Conservation (phyloP, 1,140 invertebrate genomes). For the Myzus persicae region DNA sequence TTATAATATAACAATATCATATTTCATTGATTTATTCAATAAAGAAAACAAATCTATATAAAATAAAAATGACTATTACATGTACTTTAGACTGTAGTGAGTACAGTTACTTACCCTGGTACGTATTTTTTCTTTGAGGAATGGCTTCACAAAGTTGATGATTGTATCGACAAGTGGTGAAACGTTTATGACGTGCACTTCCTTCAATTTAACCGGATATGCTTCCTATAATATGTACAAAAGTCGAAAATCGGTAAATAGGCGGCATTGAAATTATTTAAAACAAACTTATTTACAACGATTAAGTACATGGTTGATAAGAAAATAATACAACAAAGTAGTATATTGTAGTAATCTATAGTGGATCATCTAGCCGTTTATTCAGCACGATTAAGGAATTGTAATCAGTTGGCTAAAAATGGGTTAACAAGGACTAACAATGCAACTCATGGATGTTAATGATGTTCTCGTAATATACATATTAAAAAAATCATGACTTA, state of each 20-base stretch:
- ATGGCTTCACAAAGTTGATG: slow-evolving; percentile 82
- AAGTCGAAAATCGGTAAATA: slow-evolving; percentile 28
- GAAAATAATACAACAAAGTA: too few relatives aligned
- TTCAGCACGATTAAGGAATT: background rate
- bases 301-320: too few relatives aligned
- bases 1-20: background rate
- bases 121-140: slow-evolving; percentile 85
- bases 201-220: slow-evolving; percentile 84
- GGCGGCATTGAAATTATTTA: background rate
- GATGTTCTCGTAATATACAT: background rate
- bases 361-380: background rate
- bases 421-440: background rate
- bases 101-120: slow-evolving; percentile 69
- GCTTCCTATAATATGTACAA: slow-evolving; percentile 71
- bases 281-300: background rate
- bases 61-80: background rate
- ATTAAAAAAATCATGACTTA: background rate
- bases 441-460: background rate
- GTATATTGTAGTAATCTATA: too few relatives aligned
- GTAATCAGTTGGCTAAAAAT: background rate
- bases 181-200: slow-evolving; percentile 85
- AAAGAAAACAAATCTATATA: background rate
- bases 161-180: slow-evolving; percentile 82
- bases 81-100: too few relatives aligned
- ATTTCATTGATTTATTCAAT: background rate